Conservation (phyloP, 1,140 invertebrate species). For the Drosophila littoralis region DNA sequence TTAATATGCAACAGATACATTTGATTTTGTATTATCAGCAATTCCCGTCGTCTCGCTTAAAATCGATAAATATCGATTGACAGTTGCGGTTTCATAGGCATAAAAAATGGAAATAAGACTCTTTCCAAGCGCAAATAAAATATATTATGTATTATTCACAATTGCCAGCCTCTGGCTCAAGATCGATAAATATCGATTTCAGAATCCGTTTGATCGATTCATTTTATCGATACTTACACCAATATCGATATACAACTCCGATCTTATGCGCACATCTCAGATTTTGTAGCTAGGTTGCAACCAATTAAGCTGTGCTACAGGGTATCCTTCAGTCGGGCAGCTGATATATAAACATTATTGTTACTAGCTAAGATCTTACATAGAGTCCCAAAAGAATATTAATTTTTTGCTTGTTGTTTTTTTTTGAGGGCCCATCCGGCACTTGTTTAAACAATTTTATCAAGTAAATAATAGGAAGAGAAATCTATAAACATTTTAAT, state of each 20-base stretch:
- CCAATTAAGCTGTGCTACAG: too few species aligned
- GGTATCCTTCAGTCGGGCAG: neutral
- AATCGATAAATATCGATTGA: neutral
- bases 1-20: too few species aligned
- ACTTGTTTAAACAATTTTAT: conserved; percentile 10
- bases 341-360: neutral
- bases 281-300: neutral
- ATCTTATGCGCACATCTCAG: too few species aligned
- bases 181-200: neutral
- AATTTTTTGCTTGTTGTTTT: neutral
- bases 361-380: neutral
- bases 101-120: too few species aligned
- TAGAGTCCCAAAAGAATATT: neutral
- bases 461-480: neutral
- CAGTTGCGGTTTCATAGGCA: too few species aligned
- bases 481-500: conserved; percentile 8
- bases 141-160: too few species aligned
- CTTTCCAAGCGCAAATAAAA: too few species aligned
- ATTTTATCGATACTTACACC: too few species aligned
- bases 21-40: too few species aligned
- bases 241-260: too few species aligned
- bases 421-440: neutral
- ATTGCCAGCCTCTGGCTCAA: neutral
- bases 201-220: neutral
- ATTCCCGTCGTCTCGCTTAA: neutral